Conservation (phyloP, 2,888 invertebrate species). For the Diaprepes abbreviatus region DNA sequence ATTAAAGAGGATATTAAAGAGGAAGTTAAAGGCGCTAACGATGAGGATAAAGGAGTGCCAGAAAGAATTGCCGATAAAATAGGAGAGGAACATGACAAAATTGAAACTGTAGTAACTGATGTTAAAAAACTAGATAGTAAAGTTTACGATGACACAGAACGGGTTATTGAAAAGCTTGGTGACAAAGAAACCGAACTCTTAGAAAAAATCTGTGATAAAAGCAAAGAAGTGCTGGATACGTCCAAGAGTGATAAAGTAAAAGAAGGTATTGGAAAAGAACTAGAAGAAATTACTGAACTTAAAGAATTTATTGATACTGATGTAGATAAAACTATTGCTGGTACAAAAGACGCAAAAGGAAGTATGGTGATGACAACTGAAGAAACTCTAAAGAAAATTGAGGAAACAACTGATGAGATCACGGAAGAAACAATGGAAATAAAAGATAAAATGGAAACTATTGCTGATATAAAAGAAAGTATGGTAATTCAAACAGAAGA, state of each 20-base stretch:
- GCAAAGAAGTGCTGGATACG: background rate
- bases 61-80: constrained; percentile 18
- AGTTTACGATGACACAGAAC: background rate
- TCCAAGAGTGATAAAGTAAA: background rate
- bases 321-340: background rate
- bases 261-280: background rate
- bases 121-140: background rate
- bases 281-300: background rate
- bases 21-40: constrained; percentile 26
- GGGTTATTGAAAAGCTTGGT: background rate
- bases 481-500: background rate
- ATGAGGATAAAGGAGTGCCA: constrained; percentile 16
- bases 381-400: no score
- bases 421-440: no score
- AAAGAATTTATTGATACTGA: background rate
- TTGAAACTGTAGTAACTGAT: background rate
- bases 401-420: no score
- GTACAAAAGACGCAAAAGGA: background rate
- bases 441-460: no score
- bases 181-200: constrained; percentile 1
- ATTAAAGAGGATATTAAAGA: background rate
- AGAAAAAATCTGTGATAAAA: background rate
- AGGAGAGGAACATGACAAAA: constrained; percentile 9
- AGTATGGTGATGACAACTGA: background rate
- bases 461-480: background rate